Conservation (phyloP, 1,140 invertebrate genomes). For the Planococcus citri region DNA sequence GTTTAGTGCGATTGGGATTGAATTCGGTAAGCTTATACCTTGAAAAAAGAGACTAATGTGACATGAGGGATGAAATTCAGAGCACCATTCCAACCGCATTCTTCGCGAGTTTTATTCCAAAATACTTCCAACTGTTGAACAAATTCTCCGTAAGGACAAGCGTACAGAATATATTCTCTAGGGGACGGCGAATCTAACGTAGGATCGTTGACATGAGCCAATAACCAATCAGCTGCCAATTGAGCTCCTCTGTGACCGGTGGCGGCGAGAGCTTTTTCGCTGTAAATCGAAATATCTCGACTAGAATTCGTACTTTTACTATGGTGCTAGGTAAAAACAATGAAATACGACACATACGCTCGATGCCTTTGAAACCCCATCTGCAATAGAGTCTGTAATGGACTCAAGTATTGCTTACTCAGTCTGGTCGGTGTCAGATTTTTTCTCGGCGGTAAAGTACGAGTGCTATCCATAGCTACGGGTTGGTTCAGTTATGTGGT, state of each 20-base stretch:
- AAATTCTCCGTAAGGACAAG: conserved; percentile 63
- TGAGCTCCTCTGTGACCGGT: conserved; percentile 75
- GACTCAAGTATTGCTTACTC: conserved; percentile 54
- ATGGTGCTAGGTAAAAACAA: not conserved
- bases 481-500: not conserved
- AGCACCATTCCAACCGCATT: conserved; percentile 73
- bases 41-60: conserved; percentile 76
- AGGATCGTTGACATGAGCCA: conserved; percentile 75
- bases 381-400: conserved; percentile 66
- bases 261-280: conserved; percentile 77
- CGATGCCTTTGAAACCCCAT: conserved; percentile 76
- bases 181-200: conserved; percentile 57
- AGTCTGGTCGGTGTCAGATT: conserved; percentile 32
- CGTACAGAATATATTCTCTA: conserved; percentile 73
- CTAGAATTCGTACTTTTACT: not conserved
- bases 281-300: conserved; percentile 32
- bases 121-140: conserved; percentile 57
- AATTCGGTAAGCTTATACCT: conserved; percentile 42
- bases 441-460: conserved; percentile 32
- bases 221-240: conserved; percentile 75
- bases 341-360: conserved; percentile 50
- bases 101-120: conserved; percentile 60
- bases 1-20: no score
- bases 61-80: conserved; percentile 81
- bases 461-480: not conserved